Evolutionary conservation across 2,888 invertebrate species (phyloP).

Genomic region (Aproaerema taeniolella): DNA sequence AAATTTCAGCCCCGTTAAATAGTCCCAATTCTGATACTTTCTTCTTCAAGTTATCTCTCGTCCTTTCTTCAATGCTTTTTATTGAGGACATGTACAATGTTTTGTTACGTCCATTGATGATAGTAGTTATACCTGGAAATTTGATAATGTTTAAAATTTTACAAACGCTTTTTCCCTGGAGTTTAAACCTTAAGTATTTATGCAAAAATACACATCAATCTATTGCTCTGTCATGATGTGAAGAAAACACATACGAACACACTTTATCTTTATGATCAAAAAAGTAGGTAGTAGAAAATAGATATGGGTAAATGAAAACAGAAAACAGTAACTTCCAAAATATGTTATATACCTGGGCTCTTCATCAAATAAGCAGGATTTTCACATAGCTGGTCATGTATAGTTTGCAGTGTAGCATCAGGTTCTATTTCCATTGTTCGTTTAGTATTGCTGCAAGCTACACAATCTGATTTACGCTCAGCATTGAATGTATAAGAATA

Average conservation of each 20-base stretch:
- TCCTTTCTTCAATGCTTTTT: constrained; percentile 93
- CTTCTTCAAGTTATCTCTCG: constrained; percentile 91
- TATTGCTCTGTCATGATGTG: not conserved
- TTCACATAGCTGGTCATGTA: constrained; percentile 89
- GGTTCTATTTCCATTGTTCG: constrained; percentile 78
- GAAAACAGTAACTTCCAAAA: too few species aligned
- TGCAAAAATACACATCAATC: not conserved
- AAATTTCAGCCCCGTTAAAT: constrained; percentile 88
- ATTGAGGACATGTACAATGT: constrained; percentile 96
- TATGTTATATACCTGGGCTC: constrained; percentile 80
- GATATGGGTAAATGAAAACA: too few species aligned
- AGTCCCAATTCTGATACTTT: constrained; percentile 91
- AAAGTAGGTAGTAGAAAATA: too few species aligned
- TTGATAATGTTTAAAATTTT: too few species aligned
- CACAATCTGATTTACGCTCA: constrained; percentile 90
- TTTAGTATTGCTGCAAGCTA: constrained; percentile 89
- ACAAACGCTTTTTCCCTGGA: not conserved
- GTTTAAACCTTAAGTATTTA: not conserved
- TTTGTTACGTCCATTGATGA: constrained; percentile 89
- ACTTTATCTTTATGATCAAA: too few species aligned
- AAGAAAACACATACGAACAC: too few species aligned
- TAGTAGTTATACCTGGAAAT: constrained; percentile 83
- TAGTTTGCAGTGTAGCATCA: constrained; percentile 83
- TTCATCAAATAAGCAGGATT: constrained; percentile 91
- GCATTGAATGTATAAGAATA: constrained; percentile 97